Base-by-base conservation (phyloP, 37 sponge, comb jelly and placozoan genomes). In the Dysidea cf. avara region DNA sequence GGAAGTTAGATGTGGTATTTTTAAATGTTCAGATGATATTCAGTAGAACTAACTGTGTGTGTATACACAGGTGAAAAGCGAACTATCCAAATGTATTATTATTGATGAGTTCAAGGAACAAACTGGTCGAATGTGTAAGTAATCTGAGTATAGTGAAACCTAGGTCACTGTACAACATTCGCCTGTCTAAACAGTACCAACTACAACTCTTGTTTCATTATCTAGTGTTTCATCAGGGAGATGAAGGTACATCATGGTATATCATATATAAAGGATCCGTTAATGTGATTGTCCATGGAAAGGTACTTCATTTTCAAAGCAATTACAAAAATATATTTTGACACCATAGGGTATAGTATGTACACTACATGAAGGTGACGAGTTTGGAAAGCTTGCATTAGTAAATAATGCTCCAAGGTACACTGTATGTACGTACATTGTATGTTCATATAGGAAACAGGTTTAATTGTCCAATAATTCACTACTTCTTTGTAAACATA, bases 321-420 rank as follows among this genome's bases (percentile, higher is more conserved):
- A n/a, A 12, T 5, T 22, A 53, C 16, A 31, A 12, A 69, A 7
- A 50, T 6, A 69, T 22, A 53, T 69, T 58, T 25, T 61, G n/a
- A 72, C 49, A 14, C 31, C 22, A 20, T 61, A 88, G 85, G 94
- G 89, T 9, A 79, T 88, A 2, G 89, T 93, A n/a, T 87, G 94
- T 55, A 78, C 89, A 11, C 61, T 93, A 0, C 88, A 88, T 33
- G 93, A 92, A 54, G 94, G 94, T 24, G 89, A 93, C 57, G 94
- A 93, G 55, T 93, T 93, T 77, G 94, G 94, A 20, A 93, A 93
- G 72, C 80, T 93, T 25, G 82, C 86, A 20, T 65, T 88, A 17
- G 70, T 88, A 32, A 87, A 84, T 33, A 81, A 84, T 31, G 85
- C 82, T 28, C 79, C 75, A n/a, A 53, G 81, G 76, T 86, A 60